Evolutionary conservation across 2,888 invertebrate species (phyloP).

Genomic region (Folsomia candida): DNA sequence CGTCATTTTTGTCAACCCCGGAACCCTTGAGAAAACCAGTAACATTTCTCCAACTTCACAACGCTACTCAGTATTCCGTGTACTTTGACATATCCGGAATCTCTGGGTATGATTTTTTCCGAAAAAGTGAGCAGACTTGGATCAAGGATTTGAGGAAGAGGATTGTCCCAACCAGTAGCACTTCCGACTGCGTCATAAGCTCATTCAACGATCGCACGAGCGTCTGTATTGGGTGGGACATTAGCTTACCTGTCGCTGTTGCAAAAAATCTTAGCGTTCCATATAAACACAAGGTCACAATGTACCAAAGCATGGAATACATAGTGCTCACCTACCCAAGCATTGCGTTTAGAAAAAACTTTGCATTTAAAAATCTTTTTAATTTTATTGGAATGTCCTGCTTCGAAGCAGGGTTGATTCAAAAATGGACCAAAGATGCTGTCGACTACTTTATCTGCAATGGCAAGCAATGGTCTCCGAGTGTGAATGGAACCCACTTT

Average conservation of each 20-base stretch:
- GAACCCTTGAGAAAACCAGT: constrained; percentile 27
- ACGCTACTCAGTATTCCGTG: constrained; percentile 22
- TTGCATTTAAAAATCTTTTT: constrained; percentile 24
- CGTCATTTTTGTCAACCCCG: constrained; percentile 33
- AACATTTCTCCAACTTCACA: constrained; percentile 30
- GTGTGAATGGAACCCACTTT: not conserved
- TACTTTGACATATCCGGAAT: constrained; percentile 38
- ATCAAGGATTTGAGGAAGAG: constrained; percentile 22
- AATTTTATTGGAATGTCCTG: constrained; percentile 24
- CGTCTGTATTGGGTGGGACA: constrained; percentile 35
- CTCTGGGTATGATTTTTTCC: constrained; percentile 34
- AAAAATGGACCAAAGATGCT: constrained; percentile 17
- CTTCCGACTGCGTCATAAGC: constrained; percentile 19
- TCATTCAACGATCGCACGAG: constrained; percentile 22
- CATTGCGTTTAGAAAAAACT: constrained; percentile 29
- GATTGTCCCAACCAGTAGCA: constrained; percentile 12
- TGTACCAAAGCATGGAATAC: not conserved
- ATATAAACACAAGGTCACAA: not conserved
- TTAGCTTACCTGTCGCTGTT: constrained; percentile 18
- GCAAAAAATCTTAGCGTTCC: constrained; percentile 22
- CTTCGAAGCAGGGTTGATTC: constrained; percentile 30
- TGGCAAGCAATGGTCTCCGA: not conserved
- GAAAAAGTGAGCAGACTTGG: constrained; percentile 22
- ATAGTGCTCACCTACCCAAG: constrained; percentile 11
- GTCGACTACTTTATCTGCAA: not conserved